Percentiles rank a stretch among this genome's conserved stretches.
These are phyloP conservation scores for Halocynthia aurantium DNA, from an alignment of 23 tunicate genomes.

Conservation along the genomic window DNA sequence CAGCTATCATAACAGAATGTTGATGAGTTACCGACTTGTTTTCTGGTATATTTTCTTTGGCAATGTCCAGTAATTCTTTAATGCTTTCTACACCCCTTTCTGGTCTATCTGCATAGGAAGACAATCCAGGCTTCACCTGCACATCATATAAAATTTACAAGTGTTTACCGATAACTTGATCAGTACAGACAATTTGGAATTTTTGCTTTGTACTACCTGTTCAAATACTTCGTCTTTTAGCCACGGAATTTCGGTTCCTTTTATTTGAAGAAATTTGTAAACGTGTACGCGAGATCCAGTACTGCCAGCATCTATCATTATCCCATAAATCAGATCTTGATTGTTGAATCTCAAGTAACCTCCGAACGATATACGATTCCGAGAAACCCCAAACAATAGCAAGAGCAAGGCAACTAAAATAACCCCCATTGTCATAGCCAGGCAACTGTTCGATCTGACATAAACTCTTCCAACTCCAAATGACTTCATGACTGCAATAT, in stretches of 20 bases:
- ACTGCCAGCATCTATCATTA: constrained; percentile 83
- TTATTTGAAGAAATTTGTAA: constrained; percentile 27
- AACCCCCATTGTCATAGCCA: constrained; percentile 18
- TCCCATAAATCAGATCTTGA: constrained; percentile 31
- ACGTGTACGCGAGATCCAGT: constrained; percentile 83
- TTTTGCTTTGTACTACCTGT: constrained; percentile 18
- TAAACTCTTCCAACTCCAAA: constrained; percentile 21
- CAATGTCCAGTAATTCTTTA: constrained; percentile 41
- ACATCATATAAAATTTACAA: neutral
- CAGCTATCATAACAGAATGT: neutral
- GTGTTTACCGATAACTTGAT: neutral
- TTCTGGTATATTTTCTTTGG: constrained; percentile 43
- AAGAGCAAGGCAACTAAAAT: constrained; percentile 14
- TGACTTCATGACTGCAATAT: constrained; percentile 7
- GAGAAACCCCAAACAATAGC: neutral
- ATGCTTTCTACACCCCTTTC: constrained; percentile 37
- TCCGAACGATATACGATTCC: neutral
- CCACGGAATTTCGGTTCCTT: constrained; percentile 12
- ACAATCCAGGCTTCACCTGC: constrained; percentile 67
- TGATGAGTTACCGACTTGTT: constrained; percentile 21
- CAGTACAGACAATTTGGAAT: neutral
- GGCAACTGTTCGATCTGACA: constrained; percentile 17
- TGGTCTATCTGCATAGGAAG: constrained; percentile 54
- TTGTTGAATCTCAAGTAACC: neutral
- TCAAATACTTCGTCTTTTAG: constrained; percentile 58